These are phyloP conservation scores for Atrina japonica DNA, from an alignment of 2,888 invertebrate genomes.

Conservation along the genomic window DNA sequence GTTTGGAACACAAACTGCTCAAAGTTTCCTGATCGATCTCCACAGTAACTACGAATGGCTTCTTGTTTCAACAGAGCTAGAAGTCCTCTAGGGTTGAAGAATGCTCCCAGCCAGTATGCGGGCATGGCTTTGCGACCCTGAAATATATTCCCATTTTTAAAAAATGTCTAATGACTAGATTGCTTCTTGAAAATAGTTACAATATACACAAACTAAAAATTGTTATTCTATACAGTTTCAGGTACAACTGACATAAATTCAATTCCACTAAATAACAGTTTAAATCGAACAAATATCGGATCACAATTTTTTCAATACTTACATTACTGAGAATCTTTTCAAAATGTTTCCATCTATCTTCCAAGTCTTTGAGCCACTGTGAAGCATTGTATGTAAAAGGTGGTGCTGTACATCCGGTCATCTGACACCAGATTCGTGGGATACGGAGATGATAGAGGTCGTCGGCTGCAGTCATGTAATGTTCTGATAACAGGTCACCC, in stretches of 20 bases:
- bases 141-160: constrained; percentile 26
- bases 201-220: no score
- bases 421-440: constrained; percentile 76
- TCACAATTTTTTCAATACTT: neutral
- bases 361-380: constrained; percentile 77
- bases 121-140: constrained; percentile 81
- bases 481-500: constrained; percentile 75
- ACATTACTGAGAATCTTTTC: constrained; percentile 73
- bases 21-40: constrained; percentile 76
- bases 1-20: constrained; percentile 79
- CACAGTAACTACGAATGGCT: constrained; percentile 67
- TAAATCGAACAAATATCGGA: no score
- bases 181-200: no score
- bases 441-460: constrained; percentile 76
- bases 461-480: constrained; percentile 76
- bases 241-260: no score
- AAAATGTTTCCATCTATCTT: constrained; percentile 77
- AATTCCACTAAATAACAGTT: no score
- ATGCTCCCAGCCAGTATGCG: constrained; percentile 80
- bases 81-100: constrained; percentile 78
- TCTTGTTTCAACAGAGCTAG: constrained; percentile 79
- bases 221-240: no score
- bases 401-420: constrained; percentile 77
- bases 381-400: constrained; percentile 74
- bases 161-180: constrained; percentile 5